Percentiles rank a stretch among this genome's conserved stretches.
Conservation (phyloP, 1,140 invertebrate genomes). For the Zophobas atratus region DNA sequence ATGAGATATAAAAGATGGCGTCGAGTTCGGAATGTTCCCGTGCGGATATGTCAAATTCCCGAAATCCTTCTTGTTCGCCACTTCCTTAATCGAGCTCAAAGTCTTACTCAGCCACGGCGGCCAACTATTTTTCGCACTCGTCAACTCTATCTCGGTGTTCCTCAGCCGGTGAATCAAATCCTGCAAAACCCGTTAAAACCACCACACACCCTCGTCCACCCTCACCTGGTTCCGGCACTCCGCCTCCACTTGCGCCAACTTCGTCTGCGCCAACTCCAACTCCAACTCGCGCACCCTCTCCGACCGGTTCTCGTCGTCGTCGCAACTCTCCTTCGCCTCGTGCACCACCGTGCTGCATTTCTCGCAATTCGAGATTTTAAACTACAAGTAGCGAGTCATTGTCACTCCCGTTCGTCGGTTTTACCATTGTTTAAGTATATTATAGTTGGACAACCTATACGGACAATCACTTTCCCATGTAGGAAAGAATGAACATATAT, state of each 20-base stretch:
- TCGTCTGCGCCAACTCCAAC: constrained; percentile 95
- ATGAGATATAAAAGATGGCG: constrained; percentile 66
- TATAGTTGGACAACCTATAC: too few relatives aligned
- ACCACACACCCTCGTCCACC: background rate
- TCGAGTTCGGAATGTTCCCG: constrained; percentile 52
- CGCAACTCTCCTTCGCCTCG: constrained; percentile 29
- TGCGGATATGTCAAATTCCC: constrained; percentile 56
- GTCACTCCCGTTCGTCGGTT: too few relatives aligned
- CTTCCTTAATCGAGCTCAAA: constrained; percentile 70
- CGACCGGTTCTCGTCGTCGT: constrained; percentile 69
- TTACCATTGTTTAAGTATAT: too few relatives aligned
- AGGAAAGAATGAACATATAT: too few relatives aligned
- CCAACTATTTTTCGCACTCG: constrained; percentile 83
- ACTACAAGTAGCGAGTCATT: constrained; percentile 63
- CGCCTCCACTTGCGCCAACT: constrained; percentile 96
- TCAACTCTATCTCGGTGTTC: constrained; percentile 85
- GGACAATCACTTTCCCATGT: too few relatives aligned
- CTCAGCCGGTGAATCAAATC: constrained; percentile 94
- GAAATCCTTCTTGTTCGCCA: constrained; percentile 67
- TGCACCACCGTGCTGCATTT: constrained; percentile 69
- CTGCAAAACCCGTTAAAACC: constrained; percentile 68
- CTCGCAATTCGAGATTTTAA: constrained; percentile 73
- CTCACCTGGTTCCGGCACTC: constrained; percentile 95
- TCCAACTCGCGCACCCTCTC: constrained; percentile 92
- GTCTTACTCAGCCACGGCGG: constrained; percentile 94